Evolutionary conservation across 2,888 invertebrate genomes (phyloP).

Genomic region (Stenchaetothrips biformis): DNA sequence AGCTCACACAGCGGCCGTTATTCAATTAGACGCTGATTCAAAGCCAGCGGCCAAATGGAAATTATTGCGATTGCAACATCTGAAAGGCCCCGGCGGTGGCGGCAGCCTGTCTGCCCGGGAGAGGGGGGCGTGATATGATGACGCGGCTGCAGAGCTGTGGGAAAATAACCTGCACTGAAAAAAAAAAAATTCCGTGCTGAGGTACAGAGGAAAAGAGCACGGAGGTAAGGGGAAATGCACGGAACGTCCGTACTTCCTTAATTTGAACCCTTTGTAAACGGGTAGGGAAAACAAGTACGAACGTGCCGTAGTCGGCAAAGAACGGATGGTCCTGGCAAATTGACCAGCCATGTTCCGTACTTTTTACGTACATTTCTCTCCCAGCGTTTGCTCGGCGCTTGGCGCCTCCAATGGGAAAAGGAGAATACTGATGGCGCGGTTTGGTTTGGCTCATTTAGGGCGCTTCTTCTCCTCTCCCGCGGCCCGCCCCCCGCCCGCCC

Average conservation of each 20-base stretch:
- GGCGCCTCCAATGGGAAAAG: not conserved
- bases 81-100: not conserved
- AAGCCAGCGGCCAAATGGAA: constrained; percentile 5
- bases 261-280: too few species aligned
- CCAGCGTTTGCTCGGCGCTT: not conserved
- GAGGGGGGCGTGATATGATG: not conserved
- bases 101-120: not conserved
- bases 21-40: constrained; percentile 13
- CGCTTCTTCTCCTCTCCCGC: not conserved
- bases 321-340: too few species aligned
- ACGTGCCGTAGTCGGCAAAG: too few species aligned
- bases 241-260: too few species aligned
- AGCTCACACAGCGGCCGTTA: not conserved
- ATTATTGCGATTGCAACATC: not conserved
- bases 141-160: not conserved
- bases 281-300: too few species aligned
- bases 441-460: not conserved
- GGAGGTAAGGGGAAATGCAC: too few species aligned
- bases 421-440: constrained; percentile 5
- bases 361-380: too few species aligned
- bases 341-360: too few species aligned
- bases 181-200: too few species aligned
- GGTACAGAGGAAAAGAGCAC: too few species aligned
- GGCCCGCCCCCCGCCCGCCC: not conserved
- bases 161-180: constrained; percentile 2